Evolutionary conservation across 2,113 vertebrate species (phyloP), one percentile per base, ranked within the genome.

Genomic region (Poeciliopsis retropinna): DNA sequence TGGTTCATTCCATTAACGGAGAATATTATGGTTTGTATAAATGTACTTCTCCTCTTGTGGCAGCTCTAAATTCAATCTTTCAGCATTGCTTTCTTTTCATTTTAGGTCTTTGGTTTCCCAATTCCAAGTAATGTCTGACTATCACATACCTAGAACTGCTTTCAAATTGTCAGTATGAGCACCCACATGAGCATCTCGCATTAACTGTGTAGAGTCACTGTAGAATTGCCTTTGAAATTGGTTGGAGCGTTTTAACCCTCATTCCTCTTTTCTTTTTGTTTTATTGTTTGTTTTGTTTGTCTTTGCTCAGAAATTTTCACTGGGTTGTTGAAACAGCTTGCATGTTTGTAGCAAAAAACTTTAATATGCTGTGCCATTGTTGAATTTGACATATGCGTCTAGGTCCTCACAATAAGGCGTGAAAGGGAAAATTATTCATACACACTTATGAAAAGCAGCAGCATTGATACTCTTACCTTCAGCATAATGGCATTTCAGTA

Each of bases 321-420:
- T 83, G 62, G 29, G 27, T 30, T 66, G 27, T 74, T 39, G 17
- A 41, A 65, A 47, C n/a, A 74, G 61, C 69, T 72, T 30, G 57
- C 76, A 68, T 83, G 65, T 80, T 64, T 25, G 10, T 62, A 13
- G 70, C 19, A 44, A 70, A 15, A 77, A 64, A 22, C 54, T 34
- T 39, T 19, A 64, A 47, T 29, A 30, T 28, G 39, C 64, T 80
- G 70, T 64, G 39, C n/a, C 60, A 27, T 54, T n/a, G 63, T 66
- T 14, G 29, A 64, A 69, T 67, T 17, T 28, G 28, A 60, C 31
- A 68, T 73, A 64, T 31, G 12, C 10, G 1, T 6, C 29, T 32
- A 62, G 51, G 19, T 72, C 51, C 27, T 44, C 60, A 63, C 14
- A 66, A n/a, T 15, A 13, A 75, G 66, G 12, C 25, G 25, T 67